Evolutionary conservation across 2,797 vertebrate genomes (phyloP).

Genomic region (Onychomys leucogaster): DNA sequence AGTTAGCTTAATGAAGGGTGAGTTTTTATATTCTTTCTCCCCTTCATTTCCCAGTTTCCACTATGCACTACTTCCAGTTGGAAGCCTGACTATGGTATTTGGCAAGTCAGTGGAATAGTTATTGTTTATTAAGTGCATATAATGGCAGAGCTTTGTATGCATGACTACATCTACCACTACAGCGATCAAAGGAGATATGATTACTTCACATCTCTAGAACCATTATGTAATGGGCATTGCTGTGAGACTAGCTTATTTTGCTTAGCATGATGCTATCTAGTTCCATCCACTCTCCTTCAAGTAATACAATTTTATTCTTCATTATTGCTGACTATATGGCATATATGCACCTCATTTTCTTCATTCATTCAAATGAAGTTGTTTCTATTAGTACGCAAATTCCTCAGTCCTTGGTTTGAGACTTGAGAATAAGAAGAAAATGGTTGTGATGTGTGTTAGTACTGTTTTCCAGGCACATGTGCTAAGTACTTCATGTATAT

Average conservation of each 20-base stretch:
- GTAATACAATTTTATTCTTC: not conserved
- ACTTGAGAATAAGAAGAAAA: not conserved
- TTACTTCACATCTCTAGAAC: not conserved
- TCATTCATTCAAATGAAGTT: not conserved
- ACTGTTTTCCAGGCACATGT: not conserved
- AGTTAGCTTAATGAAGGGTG: not conserved
- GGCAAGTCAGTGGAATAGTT: not conserved
- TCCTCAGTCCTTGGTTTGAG: not conserved
- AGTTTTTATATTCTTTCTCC: not conserved
- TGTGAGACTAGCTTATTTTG: not conserved
- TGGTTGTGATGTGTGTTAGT: not conserved
- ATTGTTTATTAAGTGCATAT: not conserved
- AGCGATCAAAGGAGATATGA: not conserved
- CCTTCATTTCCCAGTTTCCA: not conserved
- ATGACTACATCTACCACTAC: not conserved
- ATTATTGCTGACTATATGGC: not conserved
- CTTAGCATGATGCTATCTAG: not conserved
- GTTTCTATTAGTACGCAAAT: not conserved
- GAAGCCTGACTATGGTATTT: not conserved
- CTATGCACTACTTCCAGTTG: not conserved
- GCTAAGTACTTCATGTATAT: not conserved
- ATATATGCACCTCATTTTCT: not conserved
- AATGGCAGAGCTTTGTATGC: not conserved
- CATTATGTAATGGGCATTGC: not conserved
- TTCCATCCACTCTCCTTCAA: not conserved